Evolutionary conservation across 2,113 vertebrate genomes (phyloP), one percentile per base, ranked within the genome.

Genomic region (Pionites leucogaster): DNA sequence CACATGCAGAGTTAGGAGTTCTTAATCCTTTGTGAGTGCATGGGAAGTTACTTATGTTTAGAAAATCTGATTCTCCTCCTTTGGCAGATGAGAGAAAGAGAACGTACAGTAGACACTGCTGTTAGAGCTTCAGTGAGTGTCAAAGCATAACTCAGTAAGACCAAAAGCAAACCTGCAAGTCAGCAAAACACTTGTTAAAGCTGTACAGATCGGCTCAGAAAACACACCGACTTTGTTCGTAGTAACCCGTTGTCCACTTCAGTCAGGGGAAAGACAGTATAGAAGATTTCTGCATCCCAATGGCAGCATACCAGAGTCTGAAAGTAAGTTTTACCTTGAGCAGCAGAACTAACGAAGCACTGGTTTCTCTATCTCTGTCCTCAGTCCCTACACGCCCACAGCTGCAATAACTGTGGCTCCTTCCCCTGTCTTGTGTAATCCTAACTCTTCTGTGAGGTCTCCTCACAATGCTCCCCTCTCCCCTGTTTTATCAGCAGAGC

Each of bases 311-410:
- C 17, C 24, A 3, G 37, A 28, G 23, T 9, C 63, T n/a, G 44
- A 44, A 37, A 44, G 11, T 0, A 27, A 47, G 24, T 20, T 64
- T 44, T 85, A 53, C 74, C 67, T 20, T 0, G 2, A 35, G 63
- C 63, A 76, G 70, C 70, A 39, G 22, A 33, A 4, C 10, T 52
- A 17, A 22, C 0, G 0, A 16, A 33, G 12, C 0, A 1, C 3
- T 10, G 1, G 7, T 35, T 69, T 39, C 11, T 41, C 8, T 70
- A 2, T 37, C 9, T 31, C 0, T 4, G 11, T 42, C 39, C 50
- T n/a, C 2, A 6, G 29, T 81, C 42, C 2, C 6, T 12, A 2
- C 5, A 1, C 13, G 4, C 4, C 29, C 12, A 7, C 46, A 55
- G 19, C 57, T 60, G 88, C 42, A 17, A 3, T 6, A 39, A 24